Evolutionary conservation across 2,113 vertebrate species (phyloP).

Genomic region (Microtus montanus): DNA sequence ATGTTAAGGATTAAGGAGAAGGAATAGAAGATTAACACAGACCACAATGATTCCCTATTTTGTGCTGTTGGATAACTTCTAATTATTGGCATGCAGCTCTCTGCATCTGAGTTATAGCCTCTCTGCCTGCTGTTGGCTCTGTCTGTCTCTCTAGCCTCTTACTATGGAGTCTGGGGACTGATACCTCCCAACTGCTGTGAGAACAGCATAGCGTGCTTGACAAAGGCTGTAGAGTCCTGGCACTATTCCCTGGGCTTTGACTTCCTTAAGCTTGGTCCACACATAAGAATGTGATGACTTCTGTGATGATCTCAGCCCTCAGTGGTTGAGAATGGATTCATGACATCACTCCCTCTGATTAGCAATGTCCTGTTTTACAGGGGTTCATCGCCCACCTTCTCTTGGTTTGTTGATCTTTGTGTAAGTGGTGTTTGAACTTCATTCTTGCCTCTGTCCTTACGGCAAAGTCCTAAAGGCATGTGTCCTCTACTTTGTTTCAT

Average conservation of each 20-base stretch:
- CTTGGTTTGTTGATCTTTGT: not conserved
- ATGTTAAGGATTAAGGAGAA: no score
- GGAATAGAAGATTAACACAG: not conserved
- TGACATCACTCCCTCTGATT: not conserved
- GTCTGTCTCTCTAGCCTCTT: accelerated
- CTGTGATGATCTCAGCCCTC: not conserved
- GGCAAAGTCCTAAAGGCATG: no score
- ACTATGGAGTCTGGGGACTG: not conserved
- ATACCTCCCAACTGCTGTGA: accelerated
- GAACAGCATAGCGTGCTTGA: not conserved
- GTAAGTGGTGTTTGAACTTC: not conserved
- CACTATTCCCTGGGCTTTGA: accelerated
- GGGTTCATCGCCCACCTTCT: not conserved
- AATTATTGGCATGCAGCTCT: accelerated
- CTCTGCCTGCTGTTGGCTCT: not conserved
- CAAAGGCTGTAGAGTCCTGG: not conserved
- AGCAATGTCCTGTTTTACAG: not conserved
- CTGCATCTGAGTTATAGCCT: no score
- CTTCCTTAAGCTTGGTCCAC: not conserved
- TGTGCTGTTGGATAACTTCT: not conserved
- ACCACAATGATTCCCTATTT: accelerated
- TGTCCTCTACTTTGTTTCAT: accelerated
- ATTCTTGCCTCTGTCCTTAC: not conserved
- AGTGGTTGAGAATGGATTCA: not conserved
- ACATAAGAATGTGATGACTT: no score